phyloP scores from a whole-genome alignment of 2,888 invertebrate species.

The Mamestra brassicae region DNA sequence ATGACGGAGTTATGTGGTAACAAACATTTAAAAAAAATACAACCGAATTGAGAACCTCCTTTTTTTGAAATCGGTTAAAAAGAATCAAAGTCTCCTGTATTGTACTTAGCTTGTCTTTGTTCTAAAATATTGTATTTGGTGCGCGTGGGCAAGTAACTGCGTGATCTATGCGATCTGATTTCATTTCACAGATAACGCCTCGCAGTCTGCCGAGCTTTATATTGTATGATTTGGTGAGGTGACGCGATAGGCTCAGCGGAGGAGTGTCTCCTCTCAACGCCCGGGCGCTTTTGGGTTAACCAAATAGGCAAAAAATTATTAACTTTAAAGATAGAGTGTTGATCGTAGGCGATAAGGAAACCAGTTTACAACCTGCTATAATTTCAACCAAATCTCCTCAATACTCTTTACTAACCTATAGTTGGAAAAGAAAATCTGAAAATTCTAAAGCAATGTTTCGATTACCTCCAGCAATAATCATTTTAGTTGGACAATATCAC shows the following conservation, averaged over 20 bases:
- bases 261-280: not conserved
- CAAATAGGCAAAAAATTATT: conserved; percentile 4
- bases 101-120: not conserved
- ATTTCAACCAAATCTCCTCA: not conserved
- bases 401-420: no score
- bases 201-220: conserved; percentile 36
- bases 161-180: conserved; percentile 47
- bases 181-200: conserved; percentile 42
- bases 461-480: not conserved
- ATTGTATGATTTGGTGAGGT: conserved; percentile 34
- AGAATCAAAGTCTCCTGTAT: not conserved
- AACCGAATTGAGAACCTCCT: no score
- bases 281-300: not conserved
- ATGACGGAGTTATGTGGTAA: no score
- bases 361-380: not conserved
- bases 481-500: not conserved
- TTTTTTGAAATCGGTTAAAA: no score
- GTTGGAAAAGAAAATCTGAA: not conserved
- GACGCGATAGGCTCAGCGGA: conserved; percentile 5
- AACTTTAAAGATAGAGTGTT: conserved; percentile 2
- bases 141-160: conserved; percentile 48
- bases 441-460: not conserved
- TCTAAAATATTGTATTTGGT: conserved; percentile 28
- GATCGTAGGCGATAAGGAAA: conserved; percentile 14
- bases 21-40: no score